Conservation (phyloP, 2,797 vertebrate genomes). For the Macrochelys suwanniensis region DNA sequence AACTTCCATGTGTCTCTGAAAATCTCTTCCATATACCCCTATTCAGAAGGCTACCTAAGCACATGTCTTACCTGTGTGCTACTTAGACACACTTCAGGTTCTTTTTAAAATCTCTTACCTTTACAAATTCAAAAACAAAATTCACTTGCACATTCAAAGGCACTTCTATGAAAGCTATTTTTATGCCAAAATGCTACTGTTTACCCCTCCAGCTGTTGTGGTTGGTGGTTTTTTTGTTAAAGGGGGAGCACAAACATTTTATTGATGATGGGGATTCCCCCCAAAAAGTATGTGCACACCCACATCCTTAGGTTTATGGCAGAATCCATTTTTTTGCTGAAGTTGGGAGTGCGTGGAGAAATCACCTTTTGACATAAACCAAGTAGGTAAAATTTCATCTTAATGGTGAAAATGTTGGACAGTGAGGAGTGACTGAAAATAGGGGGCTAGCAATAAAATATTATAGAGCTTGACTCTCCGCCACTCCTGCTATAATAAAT, state of each 20-base stretch:
- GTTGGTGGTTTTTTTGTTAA: too few relatives aligned
- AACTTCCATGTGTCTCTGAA: not conserved
- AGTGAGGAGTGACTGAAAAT: not conserved
- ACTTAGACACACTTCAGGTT: not conserved
- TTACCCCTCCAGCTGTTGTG: not conserved
- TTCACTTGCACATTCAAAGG: not conserved
- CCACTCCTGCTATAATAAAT: not conserved
- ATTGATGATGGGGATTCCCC: not conserved
- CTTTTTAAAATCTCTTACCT: slow-evolving; percentile 3
- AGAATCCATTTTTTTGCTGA: not conserved
- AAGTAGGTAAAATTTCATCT: not conserved
- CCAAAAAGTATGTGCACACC: not conserved
- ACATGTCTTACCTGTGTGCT: not conserved
- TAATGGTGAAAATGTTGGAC: not conserved
- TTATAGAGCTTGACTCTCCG: not conserved
- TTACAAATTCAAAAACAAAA: not conserved
- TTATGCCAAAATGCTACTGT: not conserved
- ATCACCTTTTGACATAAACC: not conserved
- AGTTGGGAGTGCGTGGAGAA: not conserved
- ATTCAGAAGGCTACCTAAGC: not conserved
- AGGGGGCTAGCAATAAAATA: too few relatives aligned
- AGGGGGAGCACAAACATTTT: not conserved
- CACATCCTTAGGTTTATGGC: not conserved
- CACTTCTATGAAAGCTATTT: not conserved
- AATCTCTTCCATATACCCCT: not conserved